Conservation (phyloP, 1,140 invertebrate species). For the Solen grandis region DNA sequence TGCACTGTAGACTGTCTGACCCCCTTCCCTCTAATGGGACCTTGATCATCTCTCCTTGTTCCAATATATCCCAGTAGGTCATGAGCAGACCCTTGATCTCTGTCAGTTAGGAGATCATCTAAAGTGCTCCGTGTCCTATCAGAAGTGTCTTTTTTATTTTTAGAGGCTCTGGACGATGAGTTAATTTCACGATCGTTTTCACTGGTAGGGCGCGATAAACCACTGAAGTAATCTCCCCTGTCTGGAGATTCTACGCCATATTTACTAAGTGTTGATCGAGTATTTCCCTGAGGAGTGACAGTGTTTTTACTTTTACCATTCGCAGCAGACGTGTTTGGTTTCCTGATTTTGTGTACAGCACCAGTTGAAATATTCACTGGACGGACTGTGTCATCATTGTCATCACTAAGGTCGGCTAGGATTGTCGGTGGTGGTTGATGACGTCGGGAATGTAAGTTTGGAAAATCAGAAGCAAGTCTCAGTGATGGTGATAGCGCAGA, state of each 20-base stretch:
- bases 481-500: conserved; percentile 7
- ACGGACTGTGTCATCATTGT: conserved; percentile 27
- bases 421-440: conserved; percentile 43
- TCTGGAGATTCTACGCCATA: conserved; percentile 53
- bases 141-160: not conserved
- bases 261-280: conserved; percentile 55
- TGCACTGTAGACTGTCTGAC: too few species aligned
- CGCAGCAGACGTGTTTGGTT: conserved; percentile 11
- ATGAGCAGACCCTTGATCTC: conserved; percentile 30
- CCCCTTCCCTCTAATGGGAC: too few species aligned
- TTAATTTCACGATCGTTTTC: conserved; percentile 19
- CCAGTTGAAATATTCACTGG: not conserved
- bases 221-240: conserved; percentile 37
- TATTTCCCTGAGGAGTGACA: conserved; percentile 38
- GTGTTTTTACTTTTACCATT: conserved; percentile 21
- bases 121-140: conserved; percentile 45
- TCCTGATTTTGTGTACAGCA: conserved; percentile 25
- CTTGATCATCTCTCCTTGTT: not conserved
- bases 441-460: conserved; percentile 38
- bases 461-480: conserved; percentile 35
- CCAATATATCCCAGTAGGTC: conserved; percentile 51
- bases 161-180: conserved; percentile 5
- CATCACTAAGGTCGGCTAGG: conserved; percentile 1
- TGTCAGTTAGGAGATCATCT: conserved; percentile 43
- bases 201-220: conserved; percentile 17